Conservation (phyloP, 1,140 invertebrate species). For the Drosophila orena region DNA sequence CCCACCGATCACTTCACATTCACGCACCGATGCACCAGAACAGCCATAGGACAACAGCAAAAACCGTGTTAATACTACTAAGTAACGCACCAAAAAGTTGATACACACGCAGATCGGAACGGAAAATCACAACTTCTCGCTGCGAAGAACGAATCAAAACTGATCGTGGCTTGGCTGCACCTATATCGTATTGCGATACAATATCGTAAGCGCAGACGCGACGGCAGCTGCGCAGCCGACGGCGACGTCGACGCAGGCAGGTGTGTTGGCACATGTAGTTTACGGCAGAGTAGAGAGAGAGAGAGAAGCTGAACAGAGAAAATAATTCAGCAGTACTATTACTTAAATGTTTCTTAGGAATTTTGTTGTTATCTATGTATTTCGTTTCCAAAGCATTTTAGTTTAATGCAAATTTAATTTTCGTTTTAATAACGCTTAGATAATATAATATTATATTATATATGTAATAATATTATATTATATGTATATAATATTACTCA, state of each 20-base stretch:
- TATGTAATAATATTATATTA: no score
- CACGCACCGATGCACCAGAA: slow-evolving; percentile 58
- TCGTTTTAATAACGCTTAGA: no score
- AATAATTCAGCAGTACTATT: background rate
- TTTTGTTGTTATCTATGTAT: no score
- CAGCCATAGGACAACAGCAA: slow-evolving; percentile 9
- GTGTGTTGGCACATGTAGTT: slow-evolving; percentile 21
- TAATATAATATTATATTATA: no score
- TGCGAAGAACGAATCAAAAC: slow-evolving; percentile 50
- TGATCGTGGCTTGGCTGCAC: slow-evolving; percentile 61
- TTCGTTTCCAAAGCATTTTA: no score
- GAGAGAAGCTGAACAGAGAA: background rate
- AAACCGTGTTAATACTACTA: slow-evolving; percentile 14
- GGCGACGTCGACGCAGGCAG: slow-evolving; percentile 36
- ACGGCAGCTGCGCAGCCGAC: slow-evolving; percentile 27
- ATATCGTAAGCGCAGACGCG: slow-evolving; percentile 25
- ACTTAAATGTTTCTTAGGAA: no score
- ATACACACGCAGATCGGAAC: background rate
- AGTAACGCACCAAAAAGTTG: slow-evolving; percentile 25
- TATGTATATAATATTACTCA: no score
- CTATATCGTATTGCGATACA: slow-evolving; percentile 24
- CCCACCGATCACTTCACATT: slow-evolving; percentile 39
- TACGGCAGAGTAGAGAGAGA: slow-evolving; percentile 3
- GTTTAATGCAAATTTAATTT: no score
- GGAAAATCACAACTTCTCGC: slow-evolving; percentile 62